phyloP scores from a whole-genome alignment of 2,113 vertebrate species.

The Platichthys stellatus region DNA sequence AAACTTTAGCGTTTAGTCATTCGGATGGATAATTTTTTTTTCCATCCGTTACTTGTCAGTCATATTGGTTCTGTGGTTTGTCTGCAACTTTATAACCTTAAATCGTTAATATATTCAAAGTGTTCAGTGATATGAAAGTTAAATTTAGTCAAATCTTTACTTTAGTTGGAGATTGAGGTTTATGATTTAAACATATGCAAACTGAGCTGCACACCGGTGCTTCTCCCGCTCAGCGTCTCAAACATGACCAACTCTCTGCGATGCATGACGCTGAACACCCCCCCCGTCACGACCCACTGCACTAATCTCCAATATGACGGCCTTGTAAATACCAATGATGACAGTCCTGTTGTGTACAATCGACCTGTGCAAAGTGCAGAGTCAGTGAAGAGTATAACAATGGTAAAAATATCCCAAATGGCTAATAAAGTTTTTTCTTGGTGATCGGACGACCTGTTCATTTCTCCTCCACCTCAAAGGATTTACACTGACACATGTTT shows the following conservation, averaged over 20 bases:
- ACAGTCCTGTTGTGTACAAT: constrained; percentile 74
- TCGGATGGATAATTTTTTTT: constrained; percentile 27
- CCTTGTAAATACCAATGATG: constrained; percentile 74
- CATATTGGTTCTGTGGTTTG: constrained; percentile 13
- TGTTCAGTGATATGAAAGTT: constrained; percentile 12
- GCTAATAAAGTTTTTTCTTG: constrained; percentile 79
- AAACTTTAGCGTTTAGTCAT: constrained; percentile 27
- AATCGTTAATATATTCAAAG: constrained; percentile 48
- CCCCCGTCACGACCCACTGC: constrained; percentile 47
- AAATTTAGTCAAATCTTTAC: constrained; percentile 2
- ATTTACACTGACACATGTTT: constrained; percentile 3
- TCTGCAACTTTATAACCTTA: constrained; percentile 13
- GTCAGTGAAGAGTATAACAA: constrained; percentile 46
- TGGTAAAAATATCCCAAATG: constrained; percentile 74
- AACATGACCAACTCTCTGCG: constrained; percentile 26
- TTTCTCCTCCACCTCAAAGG: neutral
- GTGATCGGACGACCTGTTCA: constrained; percentile 49
- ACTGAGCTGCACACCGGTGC: constrained; percentile 3
- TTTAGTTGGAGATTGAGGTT: constrained; percentile 31
- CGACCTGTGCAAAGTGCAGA: constrained; percentile 64
- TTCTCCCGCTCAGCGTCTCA: constrained; percentile 7
- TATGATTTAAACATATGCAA: constrained; percentile 44
- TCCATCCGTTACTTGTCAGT: constrained; percentile 47
- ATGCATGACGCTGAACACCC: constrained; percentile 55
- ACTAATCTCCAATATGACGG: constrained; percentile 43